Base-by-base conservation (phyloP, 2,113 vertebrate species). In the Hemiscyllium ocellatum region DNA sequence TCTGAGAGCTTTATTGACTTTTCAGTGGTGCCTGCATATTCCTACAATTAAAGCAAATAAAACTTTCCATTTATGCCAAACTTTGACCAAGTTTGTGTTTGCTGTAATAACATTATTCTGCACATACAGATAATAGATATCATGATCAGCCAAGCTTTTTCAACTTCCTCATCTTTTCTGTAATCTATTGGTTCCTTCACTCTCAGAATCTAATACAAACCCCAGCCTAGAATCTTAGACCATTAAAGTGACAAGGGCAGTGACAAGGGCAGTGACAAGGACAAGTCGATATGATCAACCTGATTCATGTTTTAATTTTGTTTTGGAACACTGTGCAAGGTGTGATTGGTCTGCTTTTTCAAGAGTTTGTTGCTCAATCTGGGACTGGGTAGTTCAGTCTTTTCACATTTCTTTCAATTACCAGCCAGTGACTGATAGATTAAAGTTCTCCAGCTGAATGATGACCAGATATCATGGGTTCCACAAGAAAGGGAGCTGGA, bases 1-100 rank as follows among this genome's bases (percentile, higher is more conserved):
- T 99, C 98, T 98, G 98, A 98, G 98, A 97, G 98, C 97, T 98
- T 99, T 99, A 99, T 99, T 98, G 98, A 99, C 98, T 98, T 98
- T 98, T 97, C 98, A 97, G 98, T 96, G 97, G 97, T 17, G 97
- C 98, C 98, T 98, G 98, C 98, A 95, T 96, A 98, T 98, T 98
- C 98, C 98, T 97, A 98, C 98, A 98, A 98, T 99, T 97, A 98
- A 97, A 97, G 97, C 97, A 97, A 98, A 98, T 98, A 98, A 98
- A 98, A 97, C 98, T 97, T 96, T 98, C 98, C 98, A 98, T 76
- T 98, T 98, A 98, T 98, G 98, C 97, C 98, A 97, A 97, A 97
- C 98, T 98, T 97, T 98, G 98, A 98, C 98, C 97, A 70, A 69
- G 94, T 97, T 98, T 97, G 96, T 96, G 97, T 97, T 96, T 96